These are phyloP conservation scores for Chrysodeixis includens DNA, from an alignment of 2,888 invertebrate species.

Conservation along the genomic window DNA sequence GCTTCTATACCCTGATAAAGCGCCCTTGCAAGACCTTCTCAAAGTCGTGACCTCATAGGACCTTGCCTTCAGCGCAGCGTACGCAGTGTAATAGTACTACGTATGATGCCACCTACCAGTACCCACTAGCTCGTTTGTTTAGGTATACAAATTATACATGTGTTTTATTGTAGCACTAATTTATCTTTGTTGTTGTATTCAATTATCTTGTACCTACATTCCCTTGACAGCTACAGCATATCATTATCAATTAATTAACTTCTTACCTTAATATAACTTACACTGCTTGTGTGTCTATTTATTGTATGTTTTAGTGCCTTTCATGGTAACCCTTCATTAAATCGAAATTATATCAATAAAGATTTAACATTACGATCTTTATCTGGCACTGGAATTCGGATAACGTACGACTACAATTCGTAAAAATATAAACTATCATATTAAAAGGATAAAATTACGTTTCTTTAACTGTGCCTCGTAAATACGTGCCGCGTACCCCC, in stretches of 20 bases:
- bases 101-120: conserved; percentile 1
- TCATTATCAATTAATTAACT: not conserved
- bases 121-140: not conserved
- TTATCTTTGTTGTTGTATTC: not conserved
- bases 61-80: conserved; percentile 77
- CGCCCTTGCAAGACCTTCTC: conserved; percentile 83
- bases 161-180: not conserved
- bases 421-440: conserved; percentile 44
- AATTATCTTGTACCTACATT: conserved; percentile 2
- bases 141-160: not conserved
- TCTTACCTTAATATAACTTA: not conserved
- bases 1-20: conserved; percentile 66
- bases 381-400: conserved; percentile 23
- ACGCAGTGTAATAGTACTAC: conserved; percentile 47
- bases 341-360: conserved; percentile 25
- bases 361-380: conserved; percentile 27
- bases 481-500: conserved; percentile 54
- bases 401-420: conserved; percentile 24
- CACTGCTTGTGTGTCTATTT: not conserved
- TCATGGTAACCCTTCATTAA: conserved; percentile 24
- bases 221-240: conserved; percentile 2
- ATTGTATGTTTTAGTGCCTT: not conserved
- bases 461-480: conserved; percentile 49
- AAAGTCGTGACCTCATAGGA: conserved; percentile 85
- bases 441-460: conserved; percentile 45